Evolutionary conservation across 1,140 invertebrate genomes (phyloP).

Genomic region (Heliothis virescens): DNA sequence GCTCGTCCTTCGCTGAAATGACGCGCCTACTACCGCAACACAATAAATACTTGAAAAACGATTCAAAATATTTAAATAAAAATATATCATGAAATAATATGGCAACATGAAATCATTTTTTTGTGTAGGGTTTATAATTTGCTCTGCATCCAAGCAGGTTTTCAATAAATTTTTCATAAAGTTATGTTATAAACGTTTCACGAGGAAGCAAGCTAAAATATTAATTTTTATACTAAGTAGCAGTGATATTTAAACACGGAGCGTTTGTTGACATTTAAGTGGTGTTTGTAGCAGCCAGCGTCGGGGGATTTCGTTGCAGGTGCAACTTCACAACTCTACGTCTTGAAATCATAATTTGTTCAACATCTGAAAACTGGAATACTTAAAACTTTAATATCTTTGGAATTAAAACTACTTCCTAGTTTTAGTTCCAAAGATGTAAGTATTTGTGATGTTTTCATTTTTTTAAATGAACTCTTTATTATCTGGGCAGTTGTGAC

Average conservation of each 20-base stretch:
- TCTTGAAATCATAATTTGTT: slow-evolving; percentile 41
- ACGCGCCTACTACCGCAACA: too few species aligned
- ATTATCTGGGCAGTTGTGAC: slow-evolving; percentile 11
- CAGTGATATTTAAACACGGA: slow-evolving; percentile 21
- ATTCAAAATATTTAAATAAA: too few species aligned
- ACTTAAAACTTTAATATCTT: slow-evolving; percentile 41
- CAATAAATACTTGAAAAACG: too few species aligned
- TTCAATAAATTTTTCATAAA: background rate
- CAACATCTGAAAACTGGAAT: slow-evolving; percentile 39
- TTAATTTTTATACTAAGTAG: background rate
- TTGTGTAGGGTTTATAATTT: too few species aligned
- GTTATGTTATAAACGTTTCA: background rate
- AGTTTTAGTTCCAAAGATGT: too few species aligned
- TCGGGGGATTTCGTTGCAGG: slow-evolving; percentile 9
- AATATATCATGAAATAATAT: too few species aligned
- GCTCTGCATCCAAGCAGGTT: too few species aligned
- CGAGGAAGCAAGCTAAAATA: background rate
- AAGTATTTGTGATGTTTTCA: slow-evolving; percentile 33
- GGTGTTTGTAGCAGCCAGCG: slow-evolving; percentile 15
- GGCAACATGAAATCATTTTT: background rate
- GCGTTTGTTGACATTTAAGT: slow-evolving; percentile 24
- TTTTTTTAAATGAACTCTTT: slow-evolving; percentile 5
- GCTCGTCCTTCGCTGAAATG: too few species aligned
- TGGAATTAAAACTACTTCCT: slow-evolving; percentile 26
- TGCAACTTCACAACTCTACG: slow-evolving; percentile 36